These are phyloP conservation scores for Rutilus rutilus DNA, from an alignment of 2,113 vertebrate species.

Conservation along the genomic window DNA sequence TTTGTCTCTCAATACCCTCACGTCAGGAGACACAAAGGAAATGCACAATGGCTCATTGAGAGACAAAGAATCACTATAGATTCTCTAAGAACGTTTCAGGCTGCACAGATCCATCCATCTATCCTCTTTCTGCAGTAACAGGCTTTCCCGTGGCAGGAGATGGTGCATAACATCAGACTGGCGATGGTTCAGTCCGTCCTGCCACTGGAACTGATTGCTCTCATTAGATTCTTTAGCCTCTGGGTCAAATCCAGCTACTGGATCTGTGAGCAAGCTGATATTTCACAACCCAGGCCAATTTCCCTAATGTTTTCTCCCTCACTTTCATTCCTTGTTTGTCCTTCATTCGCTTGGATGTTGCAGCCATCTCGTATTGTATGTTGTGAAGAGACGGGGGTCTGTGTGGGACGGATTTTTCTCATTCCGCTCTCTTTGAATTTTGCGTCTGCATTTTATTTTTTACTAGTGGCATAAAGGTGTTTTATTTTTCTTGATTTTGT, in stretches of 20 bases:
- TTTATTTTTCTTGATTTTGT: neutral
- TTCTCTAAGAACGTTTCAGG: neutral
- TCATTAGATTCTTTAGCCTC: constrained; percentile 68
- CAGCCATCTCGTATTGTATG: constrained; percentile 60
- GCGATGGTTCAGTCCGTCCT: constrained; percentile 52
- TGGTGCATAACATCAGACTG: constrained; percentile 52
- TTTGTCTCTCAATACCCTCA: neutral
- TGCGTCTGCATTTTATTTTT: neutral
- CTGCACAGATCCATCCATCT: neutral
- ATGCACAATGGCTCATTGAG: constrained; percentile 9
- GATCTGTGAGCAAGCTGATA: constrained; percentile 42
- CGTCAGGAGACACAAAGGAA: neutral
- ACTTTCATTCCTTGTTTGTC: constrained; percentile 41
- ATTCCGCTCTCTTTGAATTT: constrained; percentile 2
- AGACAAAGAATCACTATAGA: constrained; percentile 10
- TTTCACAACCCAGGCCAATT: constrained; percentile 35
- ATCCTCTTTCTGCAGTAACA: constrained; percentile 53
- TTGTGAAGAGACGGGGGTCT: constrained; percentile 40
- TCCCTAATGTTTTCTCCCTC: constrained; percentile 40
- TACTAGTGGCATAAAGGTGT: neutral
- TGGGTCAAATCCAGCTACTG: constrained; percentile 57
- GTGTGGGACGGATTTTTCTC: constrained; percentile 59
- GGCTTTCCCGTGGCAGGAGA: constrained; percentile 54
- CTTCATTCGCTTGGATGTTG: constrained; percentile 38
- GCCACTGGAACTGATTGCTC: constrained; percentile 57